Percentiles rank a stretch among this genome's conserved stretches.
phyloP scores from a whole-genome alignment of 1,140 invertebrate genomes.

The Hylyphantes graminicola region DNA sequence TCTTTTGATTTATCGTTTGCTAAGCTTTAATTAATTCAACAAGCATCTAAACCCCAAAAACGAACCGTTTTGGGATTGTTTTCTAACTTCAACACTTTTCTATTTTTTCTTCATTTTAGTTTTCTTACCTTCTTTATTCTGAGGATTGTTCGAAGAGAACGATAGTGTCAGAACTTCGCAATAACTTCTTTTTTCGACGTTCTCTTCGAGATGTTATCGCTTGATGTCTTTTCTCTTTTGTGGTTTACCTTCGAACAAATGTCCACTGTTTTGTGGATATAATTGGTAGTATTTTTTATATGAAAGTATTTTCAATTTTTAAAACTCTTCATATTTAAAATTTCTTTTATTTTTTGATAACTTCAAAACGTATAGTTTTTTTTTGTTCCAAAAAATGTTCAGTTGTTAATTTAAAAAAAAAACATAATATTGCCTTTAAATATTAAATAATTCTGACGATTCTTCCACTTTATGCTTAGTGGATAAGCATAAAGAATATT shows the following conservation, averaged over 20 bases:
- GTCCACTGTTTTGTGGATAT: too few species aligned
- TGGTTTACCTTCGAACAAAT: conserved; percentile 34
- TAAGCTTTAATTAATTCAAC: conserved; percentile 61
- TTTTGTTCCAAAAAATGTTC: too few species aligned
- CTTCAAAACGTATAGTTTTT: too few species aligned
- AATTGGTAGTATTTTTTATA: too few species aligned
- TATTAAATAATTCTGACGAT: too few species aligned
- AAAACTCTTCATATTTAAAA: too few species aligned
- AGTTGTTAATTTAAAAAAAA: too few species aligned
- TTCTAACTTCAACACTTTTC: conserved; percentile 55
- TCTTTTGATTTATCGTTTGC: conserved; percentile 56
- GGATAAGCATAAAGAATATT: too few species aligned
- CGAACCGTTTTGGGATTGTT: conserved; percentile 60
- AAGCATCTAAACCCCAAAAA: conserved; percentile 48
- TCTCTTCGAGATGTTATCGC: background rate
- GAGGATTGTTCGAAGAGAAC: conserved; percentile 16
- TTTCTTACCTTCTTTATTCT: conserved; percentile 8
- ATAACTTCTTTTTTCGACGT: conserved; percentile 14
- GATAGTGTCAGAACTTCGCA: conserved; percentile 44
- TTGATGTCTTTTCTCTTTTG: conserved; percentile 12
- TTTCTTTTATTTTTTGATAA: too few species aligned
- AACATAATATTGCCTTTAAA: too few species aligned
- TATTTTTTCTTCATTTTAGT: conserved; percentile 28
- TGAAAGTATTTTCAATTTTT: too few species aligned
- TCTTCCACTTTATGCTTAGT: too few species aligned